These are phyloP conservation scores for Maconellicoccus hirsutus DNA, from an alignment of 1,140 invertebrate species.

Conservation along the genomic window DNA sequence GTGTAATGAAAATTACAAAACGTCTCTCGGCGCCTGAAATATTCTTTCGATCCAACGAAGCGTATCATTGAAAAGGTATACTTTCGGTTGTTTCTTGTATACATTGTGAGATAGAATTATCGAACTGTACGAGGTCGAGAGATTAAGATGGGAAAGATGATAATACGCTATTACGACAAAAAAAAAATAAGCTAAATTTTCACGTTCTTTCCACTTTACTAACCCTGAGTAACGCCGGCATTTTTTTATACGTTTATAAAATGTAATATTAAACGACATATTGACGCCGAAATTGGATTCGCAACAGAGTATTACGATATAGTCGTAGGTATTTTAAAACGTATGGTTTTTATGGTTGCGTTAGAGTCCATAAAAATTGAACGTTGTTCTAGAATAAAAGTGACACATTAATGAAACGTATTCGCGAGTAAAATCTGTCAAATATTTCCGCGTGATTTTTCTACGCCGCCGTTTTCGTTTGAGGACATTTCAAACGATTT, in stretches of 20 bases:
- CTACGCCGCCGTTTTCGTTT: too few relatives aligned
- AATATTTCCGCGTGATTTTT: too few relatives aligned
- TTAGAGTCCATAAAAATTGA: background rate
- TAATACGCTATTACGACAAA: background rate
- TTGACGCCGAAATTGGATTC: conserved; percentile 7
- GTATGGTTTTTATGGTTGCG: background rate
- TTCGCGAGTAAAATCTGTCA: too few relatives aligned
- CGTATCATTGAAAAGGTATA: too few relatives aligned
- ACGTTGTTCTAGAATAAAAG: background rate
- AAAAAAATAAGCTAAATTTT: background rate
- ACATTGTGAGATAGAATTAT: background rate
- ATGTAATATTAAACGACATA: conserved; percentile 9
- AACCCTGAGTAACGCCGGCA: background rate
- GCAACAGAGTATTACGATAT: background rate
- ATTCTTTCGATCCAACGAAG: too few relatives aligned
- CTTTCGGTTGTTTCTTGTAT: background rate
- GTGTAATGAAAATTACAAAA: too few relatives aligned
- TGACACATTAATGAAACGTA: too few relatives aligned
- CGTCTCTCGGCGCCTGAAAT: too few relatives aligned
- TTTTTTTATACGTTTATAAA: background rate
- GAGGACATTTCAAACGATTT: too few relatives aligned
- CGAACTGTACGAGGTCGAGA: background rate
- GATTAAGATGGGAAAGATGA: background rate
- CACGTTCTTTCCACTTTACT: background rate
- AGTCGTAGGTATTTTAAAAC: background rate